These are phyloP conservation scores for Lymantria monacha DNA, from an alignment of 2,888 invertebrate species.

Conservation along the genomic window DNA sequence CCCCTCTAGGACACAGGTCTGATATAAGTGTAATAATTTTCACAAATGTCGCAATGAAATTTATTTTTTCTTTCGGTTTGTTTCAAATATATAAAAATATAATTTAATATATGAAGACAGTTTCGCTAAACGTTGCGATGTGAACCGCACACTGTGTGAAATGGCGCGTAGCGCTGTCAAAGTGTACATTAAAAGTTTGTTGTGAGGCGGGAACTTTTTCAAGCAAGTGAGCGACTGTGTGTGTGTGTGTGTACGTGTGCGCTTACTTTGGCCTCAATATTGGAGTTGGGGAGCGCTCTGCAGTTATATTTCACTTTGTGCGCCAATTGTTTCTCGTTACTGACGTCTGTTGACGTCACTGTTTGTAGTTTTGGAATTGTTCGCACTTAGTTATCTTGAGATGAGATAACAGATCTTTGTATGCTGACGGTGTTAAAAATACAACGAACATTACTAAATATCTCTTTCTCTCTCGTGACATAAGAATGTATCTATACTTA, in stretches of 20 bases:
- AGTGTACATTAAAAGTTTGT: constrained; percentile 17
- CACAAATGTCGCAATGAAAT: too few relatives aligned
- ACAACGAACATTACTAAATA: too few relatives aligned
- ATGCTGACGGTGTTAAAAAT: too few relatives aligned
- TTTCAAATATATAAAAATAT: too few relatives aligned
- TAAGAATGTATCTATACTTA: too few relatives aligned
- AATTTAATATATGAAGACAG: too few relatives aligned
- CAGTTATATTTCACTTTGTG: constrained; percentile 4
- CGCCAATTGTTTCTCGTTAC: not conserved
- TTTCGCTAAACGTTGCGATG: not conserved
- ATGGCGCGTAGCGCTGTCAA: constrained; percentile 5
- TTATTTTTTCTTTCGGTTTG: too few relatives aligned
- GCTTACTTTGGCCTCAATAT: constrained; percentile 16
- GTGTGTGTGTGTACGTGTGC: constrained; percentile 3
- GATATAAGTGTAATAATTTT: too few relatives aligned
- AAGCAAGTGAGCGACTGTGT: constrained; percentile 8
- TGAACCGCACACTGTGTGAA: not conserved
- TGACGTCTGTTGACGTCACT: not conserved
- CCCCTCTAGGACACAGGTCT: too few relatives aligned
- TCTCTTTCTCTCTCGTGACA: too few relatives aligned
- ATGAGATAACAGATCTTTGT: too few relatives aligned
- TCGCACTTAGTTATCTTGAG: not conserved
- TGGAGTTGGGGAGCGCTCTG: constrained; percentile 7
- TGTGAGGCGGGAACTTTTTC: constrained; percentile 13
- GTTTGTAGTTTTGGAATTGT: not conserved